A percentile compares a stretch with the other conserved stretches of the same genome.
Evolutionary conservation across 1,140 invertebrate species (phyloP).

Genomic region (Anagrus nilaparvatae): DNA sequence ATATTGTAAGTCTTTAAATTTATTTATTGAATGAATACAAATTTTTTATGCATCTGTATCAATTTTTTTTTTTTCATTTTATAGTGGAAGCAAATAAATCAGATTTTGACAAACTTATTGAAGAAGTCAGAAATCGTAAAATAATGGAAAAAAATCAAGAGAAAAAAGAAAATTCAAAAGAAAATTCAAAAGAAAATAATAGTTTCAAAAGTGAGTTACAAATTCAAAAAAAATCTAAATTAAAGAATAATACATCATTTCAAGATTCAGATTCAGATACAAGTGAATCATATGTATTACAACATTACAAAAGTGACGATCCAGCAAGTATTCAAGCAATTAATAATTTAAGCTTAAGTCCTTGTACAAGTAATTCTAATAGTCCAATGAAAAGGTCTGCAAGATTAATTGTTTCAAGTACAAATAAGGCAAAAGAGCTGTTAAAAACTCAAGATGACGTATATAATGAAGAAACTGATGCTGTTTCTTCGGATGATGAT

Average conservation of each 20-base stretch:
- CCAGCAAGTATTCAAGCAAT: slow-evolving; percentile 15
- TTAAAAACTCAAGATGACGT: neutral
- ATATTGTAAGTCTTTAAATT: slow-evolving; percentile 34
- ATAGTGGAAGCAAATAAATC: slow-evolving; percentile 33
- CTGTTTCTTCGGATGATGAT: slow-evolving; percentile 8
- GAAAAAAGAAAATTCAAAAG: slow-evolving; percentile 3
- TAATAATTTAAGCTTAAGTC: slow-evolving; percentile 10
- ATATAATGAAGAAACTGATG: neutral
- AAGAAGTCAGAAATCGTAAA: slow-evolving; percentile 25
- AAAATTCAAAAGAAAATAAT: slow-evolving; percentile 4
- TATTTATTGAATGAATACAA: neutral
- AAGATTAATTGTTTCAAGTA: neutral
- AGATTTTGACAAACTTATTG: slow-evolving; percentile 32
- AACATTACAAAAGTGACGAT: slow-evolving; percentile 24
- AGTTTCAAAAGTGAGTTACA: slow-evolving; percentile 4
- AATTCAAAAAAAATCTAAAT: neutral
- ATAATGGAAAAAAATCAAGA: slow-evolving; percentile 9
- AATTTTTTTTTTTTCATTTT: slow-evolving; percentile 18
- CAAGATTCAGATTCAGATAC: slow-evolving; percentile 31
- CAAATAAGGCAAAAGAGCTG: neutral
- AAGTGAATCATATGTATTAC: slow-evolving; percentile 22
- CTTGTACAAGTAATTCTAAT: neutral
- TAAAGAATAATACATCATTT: slow-evolving; percentile 8
- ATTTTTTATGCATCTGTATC: neutral
- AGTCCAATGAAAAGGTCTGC: slow-evolving; percentile 1